Base-by-base conservation (phyloP, 2,888 invertebrate species). In the Crematogaster levior region DNA sequence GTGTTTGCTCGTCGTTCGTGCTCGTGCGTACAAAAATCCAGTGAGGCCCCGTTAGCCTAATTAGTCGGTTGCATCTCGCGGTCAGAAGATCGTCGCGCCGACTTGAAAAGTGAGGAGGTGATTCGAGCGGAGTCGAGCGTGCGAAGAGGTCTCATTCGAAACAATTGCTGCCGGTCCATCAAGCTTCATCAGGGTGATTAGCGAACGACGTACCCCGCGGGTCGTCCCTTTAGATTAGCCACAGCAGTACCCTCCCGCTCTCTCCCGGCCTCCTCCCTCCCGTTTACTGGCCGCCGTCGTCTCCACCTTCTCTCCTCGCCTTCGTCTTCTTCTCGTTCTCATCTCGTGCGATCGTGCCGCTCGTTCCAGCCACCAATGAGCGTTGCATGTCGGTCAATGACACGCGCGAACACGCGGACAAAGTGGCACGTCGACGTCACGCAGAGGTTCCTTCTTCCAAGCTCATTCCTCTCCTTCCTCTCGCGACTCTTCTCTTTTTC, bases 131-230 rank as follows among this genome's bases (percentile, higher is more conserved):
- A 79, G 60, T 66, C 84, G 85, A 89, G 89, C 86, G 92, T 91
- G 91, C 91, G 91, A 91, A 92, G 91, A 90, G 91, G 90, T 91
- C 90, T 91, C 91, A 91, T 91, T 91, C 87, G 90, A 90, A 90
- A 90, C 90, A 90, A 90, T 91, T 91, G 91, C 88, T 87, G 87
- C 86, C 85, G 86, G 88, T 85, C 91, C 90, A 92, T 92, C 91
- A 91, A 92, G 92, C 90, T 87, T 92, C 90, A 92, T 92, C 90
- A 91, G 90, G 87, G 87, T 89, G 91, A 92, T 91, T 92, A 91
- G 91, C 86, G 85, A 90, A 85, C 88, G 86, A 88, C 89, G 83
- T 88, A 86, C 83, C 83, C 90, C 87, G 88, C 88, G 89, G 89
- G 88, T 89, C 86, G 88, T 87, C 86, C 89, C 89, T 89, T 84